Conservation (phyloP, 2,888 invertebrate species). For the Phyllotreta cruciferae region DNA sequence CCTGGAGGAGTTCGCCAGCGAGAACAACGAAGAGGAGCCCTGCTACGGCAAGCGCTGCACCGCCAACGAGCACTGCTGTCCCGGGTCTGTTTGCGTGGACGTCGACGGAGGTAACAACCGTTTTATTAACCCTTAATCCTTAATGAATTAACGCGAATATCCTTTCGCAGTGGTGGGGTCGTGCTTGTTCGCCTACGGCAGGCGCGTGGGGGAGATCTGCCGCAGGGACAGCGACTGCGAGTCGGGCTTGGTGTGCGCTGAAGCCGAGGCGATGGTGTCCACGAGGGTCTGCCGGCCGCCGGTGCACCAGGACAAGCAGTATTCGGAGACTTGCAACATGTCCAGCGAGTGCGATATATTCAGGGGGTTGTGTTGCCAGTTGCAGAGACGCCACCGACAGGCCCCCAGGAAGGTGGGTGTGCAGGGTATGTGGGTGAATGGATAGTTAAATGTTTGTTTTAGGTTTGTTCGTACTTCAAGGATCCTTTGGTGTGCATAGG, state of each 20-base stretch:
- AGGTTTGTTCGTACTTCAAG: conserved; percentile 92
- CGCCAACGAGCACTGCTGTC: conserved; percentile 84
- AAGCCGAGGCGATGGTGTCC: conserved; percentile 68
- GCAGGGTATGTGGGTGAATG: neutral
- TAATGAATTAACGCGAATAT: neutral
- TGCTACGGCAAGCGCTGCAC: conserved; percentile 80
- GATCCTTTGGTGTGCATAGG: conserved; percentile 88
- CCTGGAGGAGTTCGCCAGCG: conserved; percentile 61
- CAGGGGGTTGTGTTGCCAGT: conserved; percentile 85
- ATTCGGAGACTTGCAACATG: conserved; percentile 82
- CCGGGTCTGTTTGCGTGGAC: conserved; percentile 77
- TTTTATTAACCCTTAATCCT: neutral
- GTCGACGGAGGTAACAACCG: conserved; percentile 67
- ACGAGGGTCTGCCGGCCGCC: conserved; percentile 82
- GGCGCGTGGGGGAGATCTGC: conserved; percentile 83
- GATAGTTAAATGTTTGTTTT: conserved; percentile 40
- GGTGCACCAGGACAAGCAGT: conserved; percentile 78
- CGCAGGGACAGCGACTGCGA: conserved; percentile 85
- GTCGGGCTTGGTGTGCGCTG: conserved; percentile 80
- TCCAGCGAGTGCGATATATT: conserved; percentile 87
- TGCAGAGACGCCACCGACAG: conserved; percentile 85
- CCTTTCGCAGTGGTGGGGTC: conserved; percentile 66
- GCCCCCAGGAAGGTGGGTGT: conserved; percentile 76
- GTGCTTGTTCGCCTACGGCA: conserved; percentile 73
- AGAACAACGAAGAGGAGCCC: conserved; percentile 67